phyloP scores from a whole-genome alignment of 2,888 invertebrate species.

The Leucophora obtusa region DNA sequence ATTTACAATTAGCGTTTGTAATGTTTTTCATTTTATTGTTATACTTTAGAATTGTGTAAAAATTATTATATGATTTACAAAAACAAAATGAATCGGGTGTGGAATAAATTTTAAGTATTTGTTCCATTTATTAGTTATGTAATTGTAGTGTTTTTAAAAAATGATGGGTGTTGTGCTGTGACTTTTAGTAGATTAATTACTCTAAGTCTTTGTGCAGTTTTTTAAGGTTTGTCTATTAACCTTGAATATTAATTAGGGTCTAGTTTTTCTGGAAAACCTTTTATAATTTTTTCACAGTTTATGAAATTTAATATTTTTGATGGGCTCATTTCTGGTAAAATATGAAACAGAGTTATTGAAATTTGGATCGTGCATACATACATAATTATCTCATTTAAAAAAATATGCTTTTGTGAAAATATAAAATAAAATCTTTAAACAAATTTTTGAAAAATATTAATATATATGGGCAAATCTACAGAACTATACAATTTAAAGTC shows the following conservation, averaged over 20 bases:
- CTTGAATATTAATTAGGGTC: constrained; percentile 28
- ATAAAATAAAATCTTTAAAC: too few species aligned
- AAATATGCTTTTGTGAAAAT: too few species aligned
- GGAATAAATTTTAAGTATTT: neutral
- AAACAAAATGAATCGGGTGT: constrained; percentile 4
- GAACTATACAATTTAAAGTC: too few species aligned
- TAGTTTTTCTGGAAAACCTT: constrained; percentile 9
- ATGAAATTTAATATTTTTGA: constrained; percentile 22
- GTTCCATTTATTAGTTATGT: constrained; percentile 22
- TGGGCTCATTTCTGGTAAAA: constrained; percentile 6
- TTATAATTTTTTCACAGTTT: constrained; percentile 6
- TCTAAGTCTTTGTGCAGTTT: neutral
- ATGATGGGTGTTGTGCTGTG: constrained; percentile 21
- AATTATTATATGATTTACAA: constrained; percentile 17
- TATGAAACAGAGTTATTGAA: neutral
- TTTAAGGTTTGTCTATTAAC: constrained; percentile 20
- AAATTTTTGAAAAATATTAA: too few species aligned
- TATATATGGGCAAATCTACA: too few species aligned
- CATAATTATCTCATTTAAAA: too few species aligned
- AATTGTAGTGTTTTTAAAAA: constrained; percentile 26
- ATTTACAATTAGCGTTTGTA: constrained; percentile 37
- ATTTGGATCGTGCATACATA: too few species aligned
- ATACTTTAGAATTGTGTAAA: constrained; percentile 10
- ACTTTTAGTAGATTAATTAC: constrained; percentile 37
- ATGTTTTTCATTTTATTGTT: constrained; percentile 23